A percentile compares a stretch with the other conserved stretches of the same genome.
These are phyloP conservation scores for Phragmatobia fuliginosa DNA, from an alignment of 2,888 invertebrate species.

Conservation along the genomic window DNA sequence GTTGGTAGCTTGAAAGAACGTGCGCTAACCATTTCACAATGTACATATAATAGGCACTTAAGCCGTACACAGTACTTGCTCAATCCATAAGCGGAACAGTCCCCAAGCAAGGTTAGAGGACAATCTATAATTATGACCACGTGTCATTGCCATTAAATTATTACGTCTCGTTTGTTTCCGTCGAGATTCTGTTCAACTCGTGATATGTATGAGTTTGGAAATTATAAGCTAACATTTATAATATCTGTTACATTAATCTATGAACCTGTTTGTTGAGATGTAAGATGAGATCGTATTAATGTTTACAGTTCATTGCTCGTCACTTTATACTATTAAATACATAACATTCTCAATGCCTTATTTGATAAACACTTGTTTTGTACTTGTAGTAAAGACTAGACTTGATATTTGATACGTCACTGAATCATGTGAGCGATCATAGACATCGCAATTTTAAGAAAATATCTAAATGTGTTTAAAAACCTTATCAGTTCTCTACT, in stretches of 20 bases:
- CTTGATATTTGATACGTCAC: not conserved
- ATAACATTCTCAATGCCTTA: not conserved
- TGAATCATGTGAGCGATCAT: not conserved
- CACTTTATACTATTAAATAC: not conserved
- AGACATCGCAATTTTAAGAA: not conserved
- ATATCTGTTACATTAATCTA: not conserved
- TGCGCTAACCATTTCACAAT: not conserved
- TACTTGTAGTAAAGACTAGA: not conserved
- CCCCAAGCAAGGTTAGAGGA: conserved; percentile 50
- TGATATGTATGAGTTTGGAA: not conserved
- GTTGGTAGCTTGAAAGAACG: not conserved
- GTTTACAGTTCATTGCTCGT: conserved; percentile 2
- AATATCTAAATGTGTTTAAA: not conserved
- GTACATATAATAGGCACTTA: conserved; percentile 8
- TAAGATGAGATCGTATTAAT: not conserved
- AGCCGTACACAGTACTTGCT: conserved; percentile 26
- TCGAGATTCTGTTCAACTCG: conserved; percentile 6
- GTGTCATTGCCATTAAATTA: conserved; percentile 38
- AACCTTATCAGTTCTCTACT: too few species aligned
- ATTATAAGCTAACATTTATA: not conserved
- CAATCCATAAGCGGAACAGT: conserved; percentile 37
- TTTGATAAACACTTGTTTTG: not conserved
- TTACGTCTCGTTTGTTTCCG: conserved; percentile 10
- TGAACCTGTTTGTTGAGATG: not conserved
- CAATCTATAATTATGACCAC: conserved; percentile 26